Conservation (phyloP, 2,888 invertebrate species). For the Pedicia rivosa region DNA sequence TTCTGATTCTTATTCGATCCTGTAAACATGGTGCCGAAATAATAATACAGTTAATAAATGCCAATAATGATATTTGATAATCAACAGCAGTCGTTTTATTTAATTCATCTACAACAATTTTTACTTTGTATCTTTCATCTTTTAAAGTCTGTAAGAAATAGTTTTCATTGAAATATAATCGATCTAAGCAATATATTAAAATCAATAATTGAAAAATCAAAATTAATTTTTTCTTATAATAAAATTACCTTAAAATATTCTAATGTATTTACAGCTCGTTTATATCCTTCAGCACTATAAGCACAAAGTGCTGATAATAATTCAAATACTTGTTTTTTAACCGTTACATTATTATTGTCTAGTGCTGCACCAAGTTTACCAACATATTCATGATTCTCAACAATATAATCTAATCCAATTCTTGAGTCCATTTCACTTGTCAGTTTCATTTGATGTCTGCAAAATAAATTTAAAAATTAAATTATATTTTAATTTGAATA, state of each 20-base stretch:
- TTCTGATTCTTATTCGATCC: conserved; percentile 74
- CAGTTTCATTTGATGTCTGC: too few relatives aligned
- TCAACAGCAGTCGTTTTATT: conserved; percentile 63
- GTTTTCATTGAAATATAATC: too few relatives aligned
- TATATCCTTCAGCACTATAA: conserved; percentile 80
- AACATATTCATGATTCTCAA: conserved; percentile 84
- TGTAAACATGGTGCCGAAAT: conserved; percentile 76
- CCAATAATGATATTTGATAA: conserved; percentile 82
- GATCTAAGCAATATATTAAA: too few relatives aligned
- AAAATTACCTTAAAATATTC: conserved; percentile 75
- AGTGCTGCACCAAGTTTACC: conserved; percentile 83
- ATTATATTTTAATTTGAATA: too few relatives aligned
- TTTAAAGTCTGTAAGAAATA: conserved; percentile 63
- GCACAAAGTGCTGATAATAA: conserved; percentile 86
- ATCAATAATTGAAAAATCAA: too few relatives aligned
- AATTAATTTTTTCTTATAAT: too few relatives aligned
- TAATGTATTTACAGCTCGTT: conserved; percentile 73
- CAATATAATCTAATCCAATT: conserved; percentile 86
- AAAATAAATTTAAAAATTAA: too few relatives aligned
- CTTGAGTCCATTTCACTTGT: conserved; percentile 75
- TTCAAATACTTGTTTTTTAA: conserved; percentile 95
- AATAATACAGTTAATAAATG: conserved; percentile 91
- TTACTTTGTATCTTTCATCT: conserved; percentile 76
- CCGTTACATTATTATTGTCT: conserved; percentile 75
- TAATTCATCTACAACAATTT: conserved; percentile 76